Evolutionary conservation across 1,140 invertebrate species (phyloP).

Genomic region (Aporrectodea caliginosa): DNA sequence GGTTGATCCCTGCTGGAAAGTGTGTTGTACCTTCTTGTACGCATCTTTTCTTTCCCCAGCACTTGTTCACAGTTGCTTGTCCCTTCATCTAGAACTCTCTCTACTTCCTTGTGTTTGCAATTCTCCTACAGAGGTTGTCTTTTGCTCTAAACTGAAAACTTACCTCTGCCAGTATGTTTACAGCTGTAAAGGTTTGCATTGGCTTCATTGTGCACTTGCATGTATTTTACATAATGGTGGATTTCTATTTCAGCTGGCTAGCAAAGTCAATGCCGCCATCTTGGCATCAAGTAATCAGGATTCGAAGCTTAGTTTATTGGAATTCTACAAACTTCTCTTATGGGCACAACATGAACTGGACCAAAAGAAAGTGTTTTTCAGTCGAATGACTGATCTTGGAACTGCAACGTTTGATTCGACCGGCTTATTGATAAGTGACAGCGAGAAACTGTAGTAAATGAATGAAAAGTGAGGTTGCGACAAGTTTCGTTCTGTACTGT

Average conservation of each 20-base stretch:
- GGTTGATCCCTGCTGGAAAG: too few relatives aligned
- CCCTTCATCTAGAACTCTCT: not conserved
- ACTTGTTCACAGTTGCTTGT: not conserved
- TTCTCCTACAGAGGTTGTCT: too few relatives aligned
- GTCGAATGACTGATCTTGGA: not conserved
- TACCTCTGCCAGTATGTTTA: not conserved
- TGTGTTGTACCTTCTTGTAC: too few relatives aligned
- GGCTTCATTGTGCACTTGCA: not conserved
- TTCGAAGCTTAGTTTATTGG: not conserved
- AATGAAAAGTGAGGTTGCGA: not conserved
- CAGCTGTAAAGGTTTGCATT: not conserved
- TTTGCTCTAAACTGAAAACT: not conserved
- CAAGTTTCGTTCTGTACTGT: not conserved
- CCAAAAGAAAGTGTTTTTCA: not conserved
- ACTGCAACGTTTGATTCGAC: not conserved
- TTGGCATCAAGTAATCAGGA: not conserved
- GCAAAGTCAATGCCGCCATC: not conserved
- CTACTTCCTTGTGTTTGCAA: not conserved
- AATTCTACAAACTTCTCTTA: not conserved
- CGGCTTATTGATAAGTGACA: not conserved
- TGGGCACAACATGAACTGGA: not conserved
- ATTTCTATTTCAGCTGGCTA: not conserved
- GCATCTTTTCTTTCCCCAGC: too few relatives aligned
- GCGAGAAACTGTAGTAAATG: not conserved
- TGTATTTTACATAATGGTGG: not conserved